Conservation (phyloP, 2,113 vertebrate species). For the Gallinago jamesoni region DNA sequence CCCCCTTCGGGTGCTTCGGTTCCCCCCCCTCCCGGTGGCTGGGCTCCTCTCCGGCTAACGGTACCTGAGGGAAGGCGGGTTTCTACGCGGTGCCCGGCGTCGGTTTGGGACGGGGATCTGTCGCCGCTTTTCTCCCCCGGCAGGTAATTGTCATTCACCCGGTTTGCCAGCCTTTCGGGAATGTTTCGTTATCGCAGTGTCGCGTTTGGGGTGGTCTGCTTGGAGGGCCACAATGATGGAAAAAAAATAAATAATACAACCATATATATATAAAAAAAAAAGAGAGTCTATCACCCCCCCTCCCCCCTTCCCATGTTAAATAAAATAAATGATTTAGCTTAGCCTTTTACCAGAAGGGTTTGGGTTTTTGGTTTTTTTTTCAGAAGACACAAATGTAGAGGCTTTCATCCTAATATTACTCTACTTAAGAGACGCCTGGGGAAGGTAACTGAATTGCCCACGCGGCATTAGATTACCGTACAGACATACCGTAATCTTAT, state of each 20-base stretch:
- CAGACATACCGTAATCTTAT: constrained; percentile 18
- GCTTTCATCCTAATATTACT: neutral
- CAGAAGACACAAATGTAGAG: neutral
- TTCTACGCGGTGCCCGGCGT: accelerated
- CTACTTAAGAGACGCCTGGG: neutral
- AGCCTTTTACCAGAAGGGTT: neutral
- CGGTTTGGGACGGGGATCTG: neutral
- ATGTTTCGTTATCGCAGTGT: accelerated
- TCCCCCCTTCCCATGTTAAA: neutral
- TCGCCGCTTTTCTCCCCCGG: neutral
- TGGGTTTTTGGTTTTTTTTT: too few relatives aligned
- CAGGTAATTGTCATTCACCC: neutral
- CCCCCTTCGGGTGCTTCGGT: too few relatives aligned
- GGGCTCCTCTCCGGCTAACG: neutral
- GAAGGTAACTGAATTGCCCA: neutral
- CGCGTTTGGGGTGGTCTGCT: neutral
- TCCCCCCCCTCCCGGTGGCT: neutral
- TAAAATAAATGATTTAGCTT: neutral
- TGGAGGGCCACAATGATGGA: neutral
- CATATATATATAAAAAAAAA: neutral
- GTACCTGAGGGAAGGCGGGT: neutral
- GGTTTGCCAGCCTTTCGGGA: neutral
- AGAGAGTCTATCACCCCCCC: neutral
- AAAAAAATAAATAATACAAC: too few relatives aligned
- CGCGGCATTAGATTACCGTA: neutral